Percentiles rank a stretch among this genome's conserved stretches.
Evolutionary conservation across 2,888 invertebrate genomes (phyloP).

Genomic region (Papilio gigon): DNA sequence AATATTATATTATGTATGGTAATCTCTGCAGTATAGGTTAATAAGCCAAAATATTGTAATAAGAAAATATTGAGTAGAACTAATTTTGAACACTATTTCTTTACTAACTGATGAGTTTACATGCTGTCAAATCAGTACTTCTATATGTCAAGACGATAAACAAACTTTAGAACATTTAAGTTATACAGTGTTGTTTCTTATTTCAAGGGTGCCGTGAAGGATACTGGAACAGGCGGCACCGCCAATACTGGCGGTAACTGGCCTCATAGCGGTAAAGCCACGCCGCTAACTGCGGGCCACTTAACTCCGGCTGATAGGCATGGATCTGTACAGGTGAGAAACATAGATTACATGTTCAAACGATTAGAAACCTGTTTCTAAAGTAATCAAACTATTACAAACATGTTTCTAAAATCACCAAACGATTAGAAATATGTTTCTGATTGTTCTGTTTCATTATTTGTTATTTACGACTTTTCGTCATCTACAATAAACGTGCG

Average conservation of each 20-base stretch:
- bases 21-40: not conserved
- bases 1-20: not conserved
- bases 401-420: too few relatives aligned
- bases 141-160: too few relatives aligned
- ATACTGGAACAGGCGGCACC: slow-evolving; percentile 79
- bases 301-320: slow-evolving; percentile 97
- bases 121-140: too few relatives aligned
- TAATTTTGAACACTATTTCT: too few relatives aligned
- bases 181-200: not conserved
- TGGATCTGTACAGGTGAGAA: slow-evolving; percentile 95
- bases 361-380: slow-evolving; percentile 1
- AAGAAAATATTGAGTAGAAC: too few relatives aligned
- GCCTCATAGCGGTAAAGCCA: slow-evolving; percentile 92
- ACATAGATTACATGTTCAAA: not conserved
- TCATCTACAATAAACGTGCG: not conserved
- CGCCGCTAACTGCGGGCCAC: slow-evolving; percentile 91
- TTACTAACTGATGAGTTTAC: too few relatives aligned
- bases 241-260: slow-evolving; percentile 89
- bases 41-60: not conserved
- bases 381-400: too few relatives aligned
- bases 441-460: too few relatives aligned
- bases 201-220: slow-evolving; percentile 69
- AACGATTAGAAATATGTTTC: slow-evolving; percentile 2
- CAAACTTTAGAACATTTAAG: not conserved
- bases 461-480: not conserved